phyloP scores from a whole-genome alignment of 2,888 invertebrate genomes.

The Pristionchus exspectatus region DNA sequence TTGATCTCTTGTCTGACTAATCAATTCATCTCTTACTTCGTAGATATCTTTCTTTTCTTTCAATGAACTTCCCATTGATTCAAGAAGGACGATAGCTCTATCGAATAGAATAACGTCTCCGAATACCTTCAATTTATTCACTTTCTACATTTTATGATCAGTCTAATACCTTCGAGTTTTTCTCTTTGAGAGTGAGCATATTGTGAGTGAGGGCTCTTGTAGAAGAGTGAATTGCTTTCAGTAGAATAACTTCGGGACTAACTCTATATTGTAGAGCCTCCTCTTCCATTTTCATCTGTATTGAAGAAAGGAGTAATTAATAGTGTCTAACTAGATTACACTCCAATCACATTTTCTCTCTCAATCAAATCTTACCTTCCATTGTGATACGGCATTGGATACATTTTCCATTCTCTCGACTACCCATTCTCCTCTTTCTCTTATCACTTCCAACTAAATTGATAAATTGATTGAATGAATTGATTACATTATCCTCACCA shows the following conservation, averaged over 20 bases:
- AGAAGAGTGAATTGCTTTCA: conserved; percentile 61
- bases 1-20: conserved; percentile 20
- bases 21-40: conserved; percentile 66
- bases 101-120: conserved; percentile 64
- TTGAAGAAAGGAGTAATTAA: not conserved
- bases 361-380: conserved; percentile 57
- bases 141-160: too few species aligned
- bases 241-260: conserved; percentile 64
- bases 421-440: conserved; percentile 63
- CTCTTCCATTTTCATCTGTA: conserved; percentile 25
- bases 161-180: not conserved
- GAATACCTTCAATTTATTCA: conserved; percentile 58
- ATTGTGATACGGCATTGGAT: conserved; percentile 61
- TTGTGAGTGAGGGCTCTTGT: conserved; percentile 56
- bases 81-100: conserved; percentile 61
- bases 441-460: conserved; percentile 61
- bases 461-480: not conserved
- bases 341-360: not conserved
- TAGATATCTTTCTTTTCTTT: conserved; percentile 64
- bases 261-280: not conserved
- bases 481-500: conserved; percentile 54
- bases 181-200: conserved; percentile 8
- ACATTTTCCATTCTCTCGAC: conserved; percentile 60
- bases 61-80: conserved; percentile 59
- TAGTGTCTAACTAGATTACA: not conserved